These are phyloP conservation scores for Rhodophaea formosa DNA, from an alignment of 2,888 invertebrate species.

Conservation along the genomic window DNA sequence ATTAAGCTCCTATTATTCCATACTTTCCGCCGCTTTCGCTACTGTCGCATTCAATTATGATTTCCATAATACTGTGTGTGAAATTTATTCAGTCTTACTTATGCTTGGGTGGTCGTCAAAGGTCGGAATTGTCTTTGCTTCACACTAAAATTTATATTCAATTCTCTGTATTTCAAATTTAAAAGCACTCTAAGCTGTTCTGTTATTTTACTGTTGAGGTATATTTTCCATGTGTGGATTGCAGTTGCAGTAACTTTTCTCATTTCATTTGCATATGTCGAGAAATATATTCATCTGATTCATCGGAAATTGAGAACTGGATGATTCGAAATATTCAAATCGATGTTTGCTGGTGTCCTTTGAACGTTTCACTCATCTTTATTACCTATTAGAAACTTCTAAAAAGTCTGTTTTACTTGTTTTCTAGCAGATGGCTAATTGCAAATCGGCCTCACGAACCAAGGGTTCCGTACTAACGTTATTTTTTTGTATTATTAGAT, in stretches of 20 bases:
- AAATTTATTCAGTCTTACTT: slow-evolving; percentile 43
- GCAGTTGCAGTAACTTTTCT: neutral
- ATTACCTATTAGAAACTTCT: no score
- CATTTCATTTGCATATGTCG: neutral
- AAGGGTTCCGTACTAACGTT: no score
- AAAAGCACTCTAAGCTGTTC: neutral
- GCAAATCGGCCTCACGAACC: no score
- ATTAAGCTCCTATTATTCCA: neutral
- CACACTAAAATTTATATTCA: slow-evolving; percentile 15
- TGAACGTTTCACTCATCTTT: neutral
- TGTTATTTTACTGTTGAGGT: neutral
- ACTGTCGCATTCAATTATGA: slow-evolving; percentile 28
- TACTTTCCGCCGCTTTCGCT: neutral
- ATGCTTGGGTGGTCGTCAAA: slow-evolving; percentile 2
- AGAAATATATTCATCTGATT: neutral
- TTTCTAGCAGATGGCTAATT: no score
- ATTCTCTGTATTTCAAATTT: neutral
- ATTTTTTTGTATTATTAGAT: no score
- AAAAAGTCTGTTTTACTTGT: no score
- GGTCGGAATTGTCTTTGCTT: slow-evolving; percentile 17
- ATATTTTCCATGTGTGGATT: neutral
- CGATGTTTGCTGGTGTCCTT: neutral
- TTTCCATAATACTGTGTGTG: slow-evolving; percentile 40
- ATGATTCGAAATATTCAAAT: neutral
- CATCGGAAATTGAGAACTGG: neutral